These are phyloP conservation scores for Cyprinodon tularosa DNA, from an alignment of 2,113 vertebrate species.

Conservation along the genomic window DNA sequence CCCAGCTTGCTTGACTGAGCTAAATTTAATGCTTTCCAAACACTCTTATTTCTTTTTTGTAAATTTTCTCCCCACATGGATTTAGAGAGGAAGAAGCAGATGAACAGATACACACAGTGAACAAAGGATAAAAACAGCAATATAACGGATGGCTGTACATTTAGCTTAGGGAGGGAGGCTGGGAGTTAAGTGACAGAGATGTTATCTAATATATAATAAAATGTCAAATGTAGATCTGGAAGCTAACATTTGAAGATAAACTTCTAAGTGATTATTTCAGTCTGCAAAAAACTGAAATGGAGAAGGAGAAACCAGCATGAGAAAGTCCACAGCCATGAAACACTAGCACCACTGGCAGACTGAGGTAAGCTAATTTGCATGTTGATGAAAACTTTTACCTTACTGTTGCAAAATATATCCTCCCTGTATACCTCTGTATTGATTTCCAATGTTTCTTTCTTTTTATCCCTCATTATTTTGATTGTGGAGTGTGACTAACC, in stretches of 20 bases:
- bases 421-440: no score
- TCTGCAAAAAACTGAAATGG: neutral
- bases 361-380: no score
- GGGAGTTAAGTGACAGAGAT: neutral
- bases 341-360: no score
- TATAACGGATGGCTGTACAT: neutral
- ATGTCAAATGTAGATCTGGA: neutral
- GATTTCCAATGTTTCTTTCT: no score
- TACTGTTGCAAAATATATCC: no score
- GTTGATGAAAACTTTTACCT: no score
- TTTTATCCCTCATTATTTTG: no score
- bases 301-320: neutral
- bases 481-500: no score
- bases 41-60: neutral
- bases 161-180: neutral
- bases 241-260: neutral
- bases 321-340: neutral
- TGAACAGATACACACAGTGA: neutral
- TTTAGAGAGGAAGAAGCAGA: neutral
- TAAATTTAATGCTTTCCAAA: neutral
- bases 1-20: conserved; percentile 6
- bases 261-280: neutral
- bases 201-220: neutral
- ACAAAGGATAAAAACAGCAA: neutral
- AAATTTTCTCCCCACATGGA: neutral